Conservation (phyloP, 92 coral and sea anemone genomes). For the Epizoanthus rinbou region DNA sequence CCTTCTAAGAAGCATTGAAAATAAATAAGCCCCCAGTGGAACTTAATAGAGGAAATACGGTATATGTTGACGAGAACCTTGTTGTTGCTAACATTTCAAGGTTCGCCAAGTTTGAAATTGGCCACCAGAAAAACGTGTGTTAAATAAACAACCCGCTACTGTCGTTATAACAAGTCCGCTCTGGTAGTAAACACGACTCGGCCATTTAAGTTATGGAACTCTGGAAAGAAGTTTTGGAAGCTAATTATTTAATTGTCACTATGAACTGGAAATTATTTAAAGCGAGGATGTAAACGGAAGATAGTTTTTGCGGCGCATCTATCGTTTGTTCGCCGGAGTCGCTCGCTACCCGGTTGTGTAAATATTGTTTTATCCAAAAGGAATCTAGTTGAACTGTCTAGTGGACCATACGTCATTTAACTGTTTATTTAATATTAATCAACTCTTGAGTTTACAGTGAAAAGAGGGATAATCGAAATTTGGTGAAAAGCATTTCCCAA, state of each 20-base stretch:
- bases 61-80: neutral
- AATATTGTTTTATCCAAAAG: slow-evolving; percentile 44
- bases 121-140: slow-evolving; percentile 35
- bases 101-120: slow-evolving; percentile 11
- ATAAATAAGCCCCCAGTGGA: too few relatives aligned
- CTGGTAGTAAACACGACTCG: neutral
- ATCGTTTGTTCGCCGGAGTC: neutral
- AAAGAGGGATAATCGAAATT: slow-evolving; percentile 4
- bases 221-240: neutral
- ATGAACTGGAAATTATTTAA: neutral
- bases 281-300: neutral
- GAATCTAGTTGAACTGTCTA: slow-evolving; percentile 22
- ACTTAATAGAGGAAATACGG: too few relatives aligned
- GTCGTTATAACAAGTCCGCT: slow-evolving; percentile 26
- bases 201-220: too few relatives aligned
- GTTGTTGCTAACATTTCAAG: neutral
- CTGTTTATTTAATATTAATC: slow-evolving; percentile 27
- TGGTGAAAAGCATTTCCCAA: neutral
- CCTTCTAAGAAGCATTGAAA: too few relatives aligned
- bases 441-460: slow-evolving; percentile 1
- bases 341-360: neutral
- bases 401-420: slow-evolving; percentile 33
- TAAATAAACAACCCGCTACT: slow-evolving; percentile 35
- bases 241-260: neutral
- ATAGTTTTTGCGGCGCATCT: too few relatives aligned